phyloP scores from a whole-genome alignment of 2,888 invertebrate species.

The Dryocosmus kuriphilus region DNA sequence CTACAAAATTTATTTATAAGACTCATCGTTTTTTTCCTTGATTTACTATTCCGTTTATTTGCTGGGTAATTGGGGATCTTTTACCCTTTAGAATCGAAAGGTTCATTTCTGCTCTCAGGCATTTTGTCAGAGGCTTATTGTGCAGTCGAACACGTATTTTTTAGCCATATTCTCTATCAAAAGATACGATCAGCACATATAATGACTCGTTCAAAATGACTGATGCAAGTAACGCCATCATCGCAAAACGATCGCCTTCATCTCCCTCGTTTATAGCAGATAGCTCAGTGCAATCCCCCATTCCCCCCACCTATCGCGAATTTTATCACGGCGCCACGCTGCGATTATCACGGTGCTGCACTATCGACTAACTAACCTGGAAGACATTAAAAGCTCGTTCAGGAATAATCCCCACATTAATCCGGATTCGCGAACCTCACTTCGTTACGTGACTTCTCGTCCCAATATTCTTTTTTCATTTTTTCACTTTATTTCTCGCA shows the following conservation, averaged over 20 bases:
- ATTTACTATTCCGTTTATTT: not conserved
- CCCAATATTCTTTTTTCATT: not conserved
- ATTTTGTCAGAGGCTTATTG: constrained; percentile 18
- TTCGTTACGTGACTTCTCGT: constrained; percentile 8
- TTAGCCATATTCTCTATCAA: constrained; percentile 33
- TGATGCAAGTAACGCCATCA: constrained; percentile 44
- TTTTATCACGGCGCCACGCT: constrained; percentile 54
- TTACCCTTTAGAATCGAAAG: not conserved
- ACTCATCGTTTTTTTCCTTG: too few species aligned
- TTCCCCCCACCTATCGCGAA: constrained; percentile 48
- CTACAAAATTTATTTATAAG: too few species aligned
- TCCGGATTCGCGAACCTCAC: constrained; percentile 8
- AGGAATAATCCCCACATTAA: constrained; percentile 20
- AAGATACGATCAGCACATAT: constrained; percentile 53
- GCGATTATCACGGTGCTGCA: constrained; percentile 53
- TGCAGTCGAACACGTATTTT: not conserved
- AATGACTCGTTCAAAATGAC: constrained; percentile 53
- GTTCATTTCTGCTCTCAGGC: not conserved
- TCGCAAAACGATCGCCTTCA: constrained; percentile 50
- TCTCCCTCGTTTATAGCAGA: constrained; percentile 51
- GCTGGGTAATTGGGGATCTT: not conserved
- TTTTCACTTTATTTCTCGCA: not conserved
- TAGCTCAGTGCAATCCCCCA: constrained; percentile 23
- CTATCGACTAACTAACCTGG: constrained; percentile 51
- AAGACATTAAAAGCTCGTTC: constrained; percentile 47